phyloP scores from a whole-genome alignment of 2,888 invertebrate species.

The Philereme transversata region DNA sequence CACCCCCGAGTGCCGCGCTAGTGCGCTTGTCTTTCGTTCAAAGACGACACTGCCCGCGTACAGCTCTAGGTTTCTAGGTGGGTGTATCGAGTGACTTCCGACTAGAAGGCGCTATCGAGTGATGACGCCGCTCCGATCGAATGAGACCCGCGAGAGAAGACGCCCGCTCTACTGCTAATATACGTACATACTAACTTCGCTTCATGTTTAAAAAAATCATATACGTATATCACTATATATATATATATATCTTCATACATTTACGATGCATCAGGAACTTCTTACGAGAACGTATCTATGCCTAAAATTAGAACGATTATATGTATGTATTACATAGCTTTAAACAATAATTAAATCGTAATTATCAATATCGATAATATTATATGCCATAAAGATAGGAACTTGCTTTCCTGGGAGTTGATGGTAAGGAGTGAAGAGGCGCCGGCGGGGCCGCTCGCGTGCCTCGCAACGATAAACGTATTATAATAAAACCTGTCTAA shows the following conservation, averaged over 20 bases:
- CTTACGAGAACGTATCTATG: constrained; percentile 84
- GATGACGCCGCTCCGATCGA: constrained; percentile 46
- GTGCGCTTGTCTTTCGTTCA: constrained; percentile 33
- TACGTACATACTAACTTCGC: constrained; percentile 83
- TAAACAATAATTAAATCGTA: constrained; percentile 85
- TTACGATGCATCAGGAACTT: constrained; percentile 85
- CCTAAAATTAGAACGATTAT: constrained; percentile 85
- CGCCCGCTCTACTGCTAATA: constrained; percentile 83
- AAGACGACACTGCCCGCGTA: constrained; percentile 42
- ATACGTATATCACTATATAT: constrained; percentile 83
- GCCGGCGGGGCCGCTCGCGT: constrained; percentile 75
- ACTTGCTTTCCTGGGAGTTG: constrained; percentile 85
- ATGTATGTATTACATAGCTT: constrained; percentile 85
- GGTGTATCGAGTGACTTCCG: constrained; percentile 31
- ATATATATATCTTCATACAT: constrained; percentile 81
- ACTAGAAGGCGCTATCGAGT: constrained; percentile 42
- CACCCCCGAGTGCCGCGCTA: constrained; percentile 28
- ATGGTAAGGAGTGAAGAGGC: constrained; percentile 72
- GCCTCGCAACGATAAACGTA: constrained; percentile 80
- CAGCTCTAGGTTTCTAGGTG: constrained; percentile 33
- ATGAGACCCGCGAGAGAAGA: constrained; percentile 71
- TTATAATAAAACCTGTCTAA: constrained; percentile 82
- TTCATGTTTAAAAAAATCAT: constrained; percentile 82
- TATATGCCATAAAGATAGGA: constrained; percentile 86
- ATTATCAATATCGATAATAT: constrained; percentile 85